phyloP scores from a whole-genome alignment of 2,797 vertebrate genomes.

The Vespertilio murinus region DNA sequence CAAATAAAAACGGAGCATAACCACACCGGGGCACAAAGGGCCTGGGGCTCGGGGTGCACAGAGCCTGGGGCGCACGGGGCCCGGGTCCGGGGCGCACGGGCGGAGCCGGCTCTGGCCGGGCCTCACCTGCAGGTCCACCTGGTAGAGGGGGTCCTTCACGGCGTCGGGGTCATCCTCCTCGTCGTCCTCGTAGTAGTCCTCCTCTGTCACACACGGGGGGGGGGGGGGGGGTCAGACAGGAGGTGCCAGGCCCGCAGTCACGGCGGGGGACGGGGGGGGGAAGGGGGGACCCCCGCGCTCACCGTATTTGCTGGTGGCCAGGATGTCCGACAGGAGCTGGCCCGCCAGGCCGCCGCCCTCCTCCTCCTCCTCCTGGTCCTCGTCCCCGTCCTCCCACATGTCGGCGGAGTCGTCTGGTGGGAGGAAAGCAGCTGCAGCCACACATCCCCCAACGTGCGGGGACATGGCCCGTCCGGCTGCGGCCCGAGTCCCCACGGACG shows the following conservation, averaged over 20 bases:
- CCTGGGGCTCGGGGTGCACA: too few species aligned
- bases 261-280: not conserved
- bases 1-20: too few species aligned
- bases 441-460: not conserved
- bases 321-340: slow-evolving; percentile 96
- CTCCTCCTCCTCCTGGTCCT: slow-evolving; percentile 87
- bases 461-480: not conserved
- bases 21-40: not conserved
- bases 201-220: slow-evolving; percentile 87
- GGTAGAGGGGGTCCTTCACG: slow-evolving; percentile 97
- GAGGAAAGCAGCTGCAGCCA: not conserved
- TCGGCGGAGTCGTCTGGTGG: slow-evolving; percentile 90
- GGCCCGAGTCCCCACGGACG: not conserved
- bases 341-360: slow-evolving; percentile 93
- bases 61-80: too few species aligned
- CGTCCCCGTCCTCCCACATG: slow-evolving; percentile 98
- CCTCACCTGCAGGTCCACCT: slow-evolving; percentile 96
- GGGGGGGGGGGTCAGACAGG: slow-evolving; percentile 14
- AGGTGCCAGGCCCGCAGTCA: not conserved
- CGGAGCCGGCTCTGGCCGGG: too few species aligned
- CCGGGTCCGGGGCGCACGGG: too few species aligned
- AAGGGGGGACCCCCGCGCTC: slow-evolving; percentile 19
- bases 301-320: slow-evolving; percentile 98
- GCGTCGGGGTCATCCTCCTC: slow-evolving; percentile 98
- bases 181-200: slow-evolving; percentile 98